Conservation (phyloP, 2,797 vertebrate species). For the Mus spretus region DNA sequence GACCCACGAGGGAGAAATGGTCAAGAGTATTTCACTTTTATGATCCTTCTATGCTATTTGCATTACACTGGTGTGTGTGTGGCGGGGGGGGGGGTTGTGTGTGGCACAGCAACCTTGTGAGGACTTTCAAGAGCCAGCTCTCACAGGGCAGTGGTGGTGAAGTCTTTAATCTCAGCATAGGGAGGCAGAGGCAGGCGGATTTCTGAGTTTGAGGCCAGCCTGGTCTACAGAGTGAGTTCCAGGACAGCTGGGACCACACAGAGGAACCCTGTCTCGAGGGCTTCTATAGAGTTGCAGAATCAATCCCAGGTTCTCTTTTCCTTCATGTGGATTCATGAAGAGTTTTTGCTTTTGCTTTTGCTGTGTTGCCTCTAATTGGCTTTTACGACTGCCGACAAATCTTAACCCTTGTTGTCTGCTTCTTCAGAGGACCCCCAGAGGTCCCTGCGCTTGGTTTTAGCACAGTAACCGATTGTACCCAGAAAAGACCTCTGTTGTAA, state of each 20-base stretch:
- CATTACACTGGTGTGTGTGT: not conserved
- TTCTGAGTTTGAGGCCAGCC: not conserved
- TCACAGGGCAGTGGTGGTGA: not conserved
- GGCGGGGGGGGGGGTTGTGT: not conserved
- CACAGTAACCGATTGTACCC: not conserved
- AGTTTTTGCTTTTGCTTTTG: not conserved
- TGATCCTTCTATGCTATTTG: not conserved
- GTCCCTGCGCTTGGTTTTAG: not conserved
- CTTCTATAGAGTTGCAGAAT: not conserved
- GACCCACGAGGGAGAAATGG: not conserved
- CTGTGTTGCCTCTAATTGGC: not conserved
- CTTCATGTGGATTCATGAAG: not conserved
- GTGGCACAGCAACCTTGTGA: not conserved
- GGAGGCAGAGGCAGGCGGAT: not conserved
- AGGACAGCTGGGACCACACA: not conserved
- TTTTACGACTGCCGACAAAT: constrained; percentile 48
- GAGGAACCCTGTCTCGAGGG: not conserved
- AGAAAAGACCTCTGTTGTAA: not conserved
- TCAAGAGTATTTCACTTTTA: not conserved
- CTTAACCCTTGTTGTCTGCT: not conserved
- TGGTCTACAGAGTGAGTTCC: not conserved
- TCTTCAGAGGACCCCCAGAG: not conserved
- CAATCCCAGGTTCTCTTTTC: not conserved
- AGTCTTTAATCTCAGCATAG: not conserved
- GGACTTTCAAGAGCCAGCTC: not conserved